A percentile compares a stretch with the other conserved stretches of the same genome.
phyloP scores from a whole-genome alignment of 2,797 vertebrate genomes.

The Enteromius mattozi region DNA sequence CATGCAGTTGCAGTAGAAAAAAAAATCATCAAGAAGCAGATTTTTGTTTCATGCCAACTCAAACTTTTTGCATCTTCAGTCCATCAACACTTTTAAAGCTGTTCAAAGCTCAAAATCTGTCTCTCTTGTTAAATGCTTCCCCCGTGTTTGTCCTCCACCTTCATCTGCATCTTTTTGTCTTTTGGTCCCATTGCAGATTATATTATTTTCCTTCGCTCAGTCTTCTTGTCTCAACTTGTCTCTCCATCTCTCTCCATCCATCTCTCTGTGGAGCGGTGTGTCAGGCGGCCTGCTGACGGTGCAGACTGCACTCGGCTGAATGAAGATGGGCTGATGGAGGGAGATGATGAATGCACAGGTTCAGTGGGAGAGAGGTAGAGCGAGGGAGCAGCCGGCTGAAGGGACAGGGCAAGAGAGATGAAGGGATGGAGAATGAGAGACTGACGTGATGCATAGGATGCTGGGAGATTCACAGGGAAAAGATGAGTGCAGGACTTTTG shows the following conservation, averaged over 20 bases:
- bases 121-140: not conserved
- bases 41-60: not conserved
- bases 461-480: not conserved
- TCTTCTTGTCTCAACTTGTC: constrained; percentile 31
- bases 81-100: not conserved
- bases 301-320: constrained; percentile 46
- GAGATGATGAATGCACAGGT: constrained; percentile 53
- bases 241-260: constrained; percentile 47
- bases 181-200: constrained; percentile 10
- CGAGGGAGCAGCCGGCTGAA: not conserved
- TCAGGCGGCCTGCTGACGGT: constrained; percentile 53
- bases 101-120: not conserved
- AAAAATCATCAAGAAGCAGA: not conserved
- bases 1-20: not conserved
- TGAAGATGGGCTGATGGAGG: constrained; percentile 46
- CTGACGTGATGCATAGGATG: not conserved
- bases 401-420: constrained; percentile 13
- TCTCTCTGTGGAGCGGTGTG: constrained; percentile 14
- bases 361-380: constrained; percentile 42
- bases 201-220: constrained; percentile 19
- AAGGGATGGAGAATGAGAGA: constrained; percentile 32
- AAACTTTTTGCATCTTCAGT: not conserved
- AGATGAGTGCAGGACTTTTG: constrained; percentile 27
- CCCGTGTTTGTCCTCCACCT: not conserved
- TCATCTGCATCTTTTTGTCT: constrained; percentile 10